phyloP scores from a whole-genome alignment of 2,888 invertebrate genomes.

The Epistrophe grossulariae region DNA sequence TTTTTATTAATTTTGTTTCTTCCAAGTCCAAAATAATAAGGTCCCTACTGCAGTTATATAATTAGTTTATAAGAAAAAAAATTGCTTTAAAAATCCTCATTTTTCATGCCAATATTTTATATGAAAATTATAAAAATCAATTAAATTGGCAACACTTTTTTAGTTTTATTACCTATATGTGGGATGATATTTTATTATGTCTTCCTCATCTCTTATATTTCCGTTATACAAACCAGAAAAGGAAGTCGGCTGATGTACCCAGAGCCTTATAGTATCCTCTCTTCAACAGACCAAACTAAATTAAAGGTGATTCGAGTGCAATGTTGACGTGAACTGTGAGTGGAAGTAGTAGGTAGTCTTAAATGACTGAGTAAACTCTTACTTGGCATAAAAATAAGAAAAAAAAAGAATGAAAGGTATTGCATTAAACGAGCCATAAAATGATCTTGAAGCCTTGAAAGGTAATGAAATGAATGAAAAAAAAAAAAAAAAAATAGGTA shows the following conservation, averaged over 20 bases:
- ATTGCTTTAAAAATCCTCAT: no score
- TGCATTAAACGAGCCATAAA: conserved; percentile 32
- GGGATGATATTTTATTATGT: conserved; percentile 16
- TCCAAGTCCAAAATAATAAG: no score
- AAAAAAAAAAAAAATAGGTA: not conserved
- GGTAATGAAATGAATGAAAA: conserved; percentile 17
- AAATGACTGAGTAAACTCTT: conserved; percentile 23
- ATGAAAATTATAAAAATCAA: no score
- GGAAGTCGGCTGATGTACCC: conserved; percentile 4
- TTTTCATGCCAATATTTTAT: no score
- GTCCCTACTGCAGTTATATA: no score
- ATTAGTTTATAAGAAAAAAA: no score
- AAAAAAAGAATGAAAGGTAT: not conserved
- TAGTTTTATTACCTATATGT: not conserved
- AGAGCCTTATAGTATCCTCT: conserved; percentile 1
- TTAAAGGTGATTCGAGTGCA: conserved; percentile 46
- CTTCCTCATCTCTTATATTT: conserved; percentile 2
- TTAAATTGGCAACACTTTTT: conserved; percentile 6
- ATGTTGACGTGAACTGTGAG: conserved; percentile 34
- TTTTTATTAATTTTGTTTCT: no score
- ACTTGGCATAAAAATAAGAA: not conserved
- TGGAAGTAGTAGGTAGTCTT: conserved; percentile 21
- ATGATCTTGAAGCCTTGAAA: conserved; percentile 33
- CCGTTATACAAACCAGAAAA: conserved; percentile 29
- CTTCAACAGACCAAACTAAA: conserved; percentile 1